Conservation (phyloP, 2,113 vertebrate genomes). For the Falco punctatus region DNA sequence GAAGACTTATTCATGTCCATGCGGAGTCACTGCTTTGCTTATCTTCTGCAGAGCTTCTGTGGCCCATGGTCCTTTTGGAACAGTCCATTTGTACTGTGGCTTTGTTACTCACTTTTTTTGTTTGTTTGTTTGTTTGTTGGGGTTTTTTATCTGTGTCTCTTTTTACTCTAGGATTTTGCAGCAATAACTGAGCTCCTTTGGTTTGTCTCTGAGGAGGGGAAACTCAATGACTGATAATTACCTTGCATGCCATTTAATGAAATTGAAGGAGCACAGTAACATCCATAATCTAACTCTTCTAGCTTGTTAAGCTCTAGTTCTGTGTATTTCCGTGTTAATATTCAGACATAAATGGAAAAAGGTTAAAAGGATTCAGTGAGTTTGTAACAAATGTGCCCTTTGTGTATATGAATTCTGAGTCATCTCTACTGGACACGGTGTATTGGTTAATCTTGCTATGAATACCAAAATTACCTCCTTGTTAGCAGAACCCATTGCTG, state of each 20-base stretch:
- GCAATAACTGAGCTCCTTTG: neutral
- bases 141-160: neutral
- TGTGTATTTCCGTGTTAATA: conserved; percentile 27
- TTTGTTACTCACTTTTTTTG: neutral
- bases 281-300: conserved; percentile 33
- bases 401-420: conserved; percentile 52
- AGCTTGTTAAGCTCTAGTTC: conserved; percentile 33
- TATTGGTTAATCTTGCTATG: conserved; percentile 51
- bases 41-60: neutral
- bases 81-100: neutral
- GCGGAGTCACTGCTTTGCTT: neutral
- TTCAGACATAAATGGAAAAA: conserved; percentile 58
- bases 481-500: conserved; percentile 8
- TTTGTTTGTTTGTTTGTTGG: neutral
- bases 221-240: conserved; percentile 41
- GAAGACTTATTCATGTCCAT: neutral
- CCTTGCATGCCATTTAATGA: conserved; percentile 8
- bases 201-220: neutral
- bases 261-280: conserved; percentile 18
- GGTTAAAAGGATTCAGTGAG: conserved; percentile 65
- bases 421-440: neutral
- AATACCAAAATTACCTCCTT: conserved; percentile 55
- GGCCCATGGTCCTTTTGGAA: neutral
- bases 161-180: neutral
- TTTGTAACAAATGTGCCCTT: conserved; percentile 43